phyloP scores from a whole-genome alignment of 2,888 invertebrate species.

The Amaurobius ferox region DNA sequence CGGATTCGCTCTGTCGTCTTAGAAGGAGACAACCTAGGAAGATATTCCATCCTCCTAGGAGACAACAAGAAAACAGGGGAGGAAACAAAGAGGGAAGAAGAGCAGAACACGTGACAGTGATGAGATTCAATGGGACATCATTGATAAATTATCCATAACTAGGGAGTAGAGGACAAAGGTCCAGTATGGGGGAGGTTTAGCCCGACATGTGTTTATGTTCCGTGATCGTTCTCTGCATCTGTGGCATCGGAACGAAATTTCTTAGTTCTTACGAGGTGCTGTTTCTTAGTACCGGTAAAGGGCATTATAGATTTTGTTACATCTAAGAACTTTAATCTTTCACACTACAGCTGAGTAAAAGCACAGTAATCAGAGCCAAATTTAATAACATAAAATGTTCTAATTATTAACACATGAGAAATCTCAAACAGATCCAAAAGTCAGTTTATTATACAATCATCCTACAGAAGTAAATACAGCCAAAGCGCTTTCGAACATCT shows the following conservation, averaged over 20 bases:
- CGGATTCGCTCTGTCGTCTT: not conserved
- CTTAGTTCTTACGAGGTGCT: not conserved
- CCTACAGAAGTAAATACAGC: too few species aligned
- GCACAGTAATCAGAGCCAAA: too few species aligned
- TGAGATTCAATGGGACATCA: constrained; percentile 68
- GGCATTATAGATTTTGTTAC: too few species aligned
- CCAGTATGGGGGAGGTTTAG: constrained; percentile 8
- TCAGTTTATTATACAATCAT: too few species aligned
- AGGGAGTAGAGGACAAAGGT: not conserved
- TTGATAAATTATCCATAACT: constrained; percentile 64
- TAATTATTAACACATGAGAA: too few species aligned
- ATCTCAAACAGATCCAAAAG: too few species aligned
- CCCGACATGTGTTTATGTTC: constrained; percentile 37
- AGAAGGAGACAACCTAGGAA: not conserved
- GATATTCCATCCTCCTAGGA: constrained; percentile 5
- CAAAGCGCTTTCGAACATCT: too few species aligned
- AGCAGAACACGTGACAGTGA: constrained; percentile 22
- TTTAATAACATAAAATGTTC: too few species aligned
- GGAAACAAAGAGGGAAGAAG: not conserved
- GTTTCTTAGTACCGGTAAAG: too few species aligned
- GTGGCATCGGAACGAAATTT: not conserved
- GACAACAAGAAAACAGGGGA: not conserved
- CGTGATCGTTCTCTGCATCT: constrained; percentile 31
- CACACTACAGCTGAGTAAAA: too few species aligned
- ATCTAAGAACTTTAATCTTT: too few species aligned